These are phyloP conservation scores for Phrynocephalus forsythii DNA, from an alignment of 2,797 vertebrate genomes.

Conservation along the genomic window DNA sequence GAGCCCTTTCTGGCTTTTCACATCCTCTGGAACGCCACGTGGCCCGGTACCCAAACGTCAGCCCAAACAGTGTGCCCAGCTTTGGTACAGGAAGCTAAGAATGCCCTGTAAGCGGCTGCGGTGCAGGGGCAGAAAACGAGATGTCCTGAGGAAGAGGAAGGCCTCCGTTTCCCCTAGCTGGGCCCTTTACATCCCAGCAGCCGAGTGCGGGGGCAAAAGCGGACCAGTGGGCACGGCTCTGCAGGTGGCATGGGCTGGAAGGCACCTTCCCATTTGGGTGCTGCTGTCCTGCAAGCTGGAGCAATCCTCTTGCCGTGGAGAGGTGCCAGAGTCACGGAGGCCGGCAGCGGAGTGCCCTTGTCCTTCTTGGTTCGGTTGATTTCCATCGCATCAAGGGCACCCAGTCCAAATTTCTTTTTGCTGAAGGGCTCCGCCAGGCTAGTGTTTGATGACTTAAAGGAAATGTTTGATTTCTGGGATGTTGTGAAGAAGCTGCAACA, in stretches of 20 bases:
- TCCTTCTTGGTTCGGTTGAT: constrained; percentile 3
- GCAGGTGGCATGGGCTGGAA: constrained; percentile 15
- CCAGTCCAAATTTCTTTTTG: background rate
- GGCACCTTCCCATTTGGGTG: background rate
- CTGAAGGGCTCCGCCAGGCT: background rate
- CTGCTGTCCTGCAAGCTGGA: background rate
- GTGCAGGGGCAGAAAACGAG: background rate
- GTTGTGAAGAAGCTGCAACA: background rate
- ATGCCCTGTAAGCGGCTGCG: background rate
- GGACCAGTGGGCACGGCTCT: background rate
- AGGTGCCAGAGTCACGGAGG: background rate
- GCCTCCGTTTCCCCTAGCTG: background rate
- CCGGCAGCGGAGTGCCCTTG: background rate
- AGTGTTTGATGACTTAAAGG: background rate
- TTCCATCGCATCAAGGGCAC: background rate
- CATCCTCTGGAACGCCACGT: background rate
- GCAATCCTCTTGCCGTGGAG: background rate
- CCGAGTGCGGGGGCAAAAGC: background rate
- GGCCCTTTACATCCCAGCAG: background rate
- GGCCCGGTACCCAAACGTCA: background rate
- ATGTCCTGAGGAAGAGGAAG: rapidly evolving
- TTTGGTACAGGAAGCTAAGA: background rate
- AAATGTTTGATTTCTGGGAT: background rate
- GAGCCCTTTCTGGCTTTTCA: background rate
- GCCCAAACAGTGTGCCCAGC: background rate